phyloP scores from a whole-genome alignment of 1,140 invertebrate species.

The Rhysida immarginata region DNA sequence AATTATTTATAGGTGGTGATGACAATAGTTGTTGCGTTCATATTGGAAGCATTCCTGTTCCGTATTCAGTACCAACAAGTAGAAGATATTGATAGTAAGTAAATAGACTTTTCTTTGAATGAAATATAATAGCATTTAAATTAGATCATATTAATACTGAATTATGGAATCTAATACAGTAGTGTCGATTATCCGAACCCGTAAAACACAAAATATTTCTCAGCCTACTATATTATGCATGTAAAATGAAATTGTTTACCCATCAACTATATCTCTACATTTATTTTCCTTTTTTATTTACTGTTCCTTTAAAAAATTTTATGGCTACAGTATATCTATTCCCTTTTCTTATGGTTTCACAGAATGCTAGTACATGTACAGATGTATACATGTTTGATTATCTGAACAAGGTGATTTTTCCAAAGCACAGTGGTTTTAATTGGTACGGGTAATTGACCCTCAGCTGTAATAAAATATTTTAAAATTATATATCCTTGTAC shows the following conservation, averaged over 20 bases:
- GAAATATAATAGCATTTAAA: background rate
- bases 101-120: background rate
- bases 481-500: too few relatives aligned
- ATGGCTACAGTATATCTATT: too few relatives aligned
- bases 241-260: background rate
- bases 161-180: background rate
- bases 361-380: too few relatives aligned
- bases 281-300: too few relatives aligned
- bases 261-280: background rate
- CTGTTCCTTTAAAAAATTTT: too few relatives aligned
- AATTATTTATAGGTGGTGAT: slow-evolving; percentile 52
- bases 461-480: too few relatives aligned
- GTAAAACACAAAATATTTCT: too few relatives aligned
- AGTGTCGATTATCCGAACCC: background rate
- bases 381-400: too few relatives aligned
- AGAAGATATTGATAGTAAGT: slow-evolving; percentile 59
- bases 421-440: too few relatives aligned
- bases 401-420: too few relatives aligned
- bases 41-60: slow-evolving; percentile 78
- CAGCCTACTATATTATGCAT: background rate
- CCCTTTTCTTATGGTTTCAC: too few relatives aligned
- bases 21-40: slow-evolving; percentile 78
- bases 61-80: slow-evolving; percentile 71
- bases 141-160: background rate
- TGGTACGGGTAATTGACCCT: too few relatives aligned